Percentiles rank a stretch among this genome's conserved stretches.
These are phyloP conservation scores for Cepaea nemoralis DNA, from an alignment of 1,140 invertebrate species.

Conservation along the genomic window DNA sequence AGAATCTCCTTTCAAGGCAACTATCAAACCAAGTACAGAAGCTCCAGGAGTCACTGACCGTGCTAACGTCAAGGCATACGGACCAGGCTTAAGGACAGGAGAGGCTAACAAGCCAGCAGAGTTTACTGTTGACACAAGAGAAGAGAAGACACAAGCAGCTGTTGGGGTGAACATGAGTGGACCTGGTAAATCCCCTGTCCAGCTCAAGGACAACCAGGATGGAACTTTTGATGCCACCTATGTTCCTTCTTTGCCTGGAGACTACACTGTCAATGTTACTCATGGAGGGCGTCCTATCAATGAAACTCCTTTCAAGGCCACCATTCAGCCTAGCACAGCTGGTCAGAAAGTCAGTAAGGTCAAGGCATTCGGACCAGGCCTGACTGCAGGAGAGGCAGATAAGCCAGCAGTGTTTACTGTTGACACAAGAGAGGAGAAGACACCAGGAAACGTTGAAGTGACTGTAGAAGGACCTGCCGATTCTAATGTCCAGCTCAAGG, in stretches of 20 bases:
- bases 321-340: slow-evolving; percentile 76
- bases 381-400: slow-evolving; percentile 78
- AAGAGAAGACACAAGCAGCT: slow-evolving; percentile 76
- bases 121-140: slow-evolving; percentile 76
- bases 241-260: slow-evolving; percentile 83
- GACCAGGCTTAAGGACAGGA: slow-evolving; percentile 80
- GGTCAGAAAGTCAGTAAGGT: slow-evolving; percentile 76
- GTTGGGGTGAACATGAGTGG: slow-evolving; percentile 86
- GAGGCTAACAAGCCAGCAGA: slow-evolving; percentile 80
- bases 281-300: slow-evolving; percentile 98
- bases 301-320: slow-evolving; percentile 93
- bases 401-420: slow-evolving; percentile 82
- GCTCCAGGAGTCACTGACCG: slow-evolving; percentile 75
- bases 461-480: slow-evolving; percentile 87
- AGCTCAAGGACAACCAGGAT: slow-evolving; percentile 87
- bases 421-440: slow-evolving; percentile 59
- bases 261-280: slow-evolving; percentile 88
- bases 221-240: slow-evolving; percentile 87
- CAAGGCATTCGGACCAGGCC: slow-evolving; percentile 81
- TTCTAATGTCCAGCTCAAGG: slow-evolving; percentile 84
- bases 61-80: slow-evolving; percentile 78
- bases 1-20: slow-evolving; percentile 65
- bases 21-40: slow-evolving; percentile 74
- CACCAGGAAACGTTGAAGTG: slow-evolving; percentile 82
- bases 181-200: slow-evolving; percentile 85